phyloP scores from a whole-genome alignment of 92 coral and sea anemone genomes.

The Zoanthus solanderi region DNA sequence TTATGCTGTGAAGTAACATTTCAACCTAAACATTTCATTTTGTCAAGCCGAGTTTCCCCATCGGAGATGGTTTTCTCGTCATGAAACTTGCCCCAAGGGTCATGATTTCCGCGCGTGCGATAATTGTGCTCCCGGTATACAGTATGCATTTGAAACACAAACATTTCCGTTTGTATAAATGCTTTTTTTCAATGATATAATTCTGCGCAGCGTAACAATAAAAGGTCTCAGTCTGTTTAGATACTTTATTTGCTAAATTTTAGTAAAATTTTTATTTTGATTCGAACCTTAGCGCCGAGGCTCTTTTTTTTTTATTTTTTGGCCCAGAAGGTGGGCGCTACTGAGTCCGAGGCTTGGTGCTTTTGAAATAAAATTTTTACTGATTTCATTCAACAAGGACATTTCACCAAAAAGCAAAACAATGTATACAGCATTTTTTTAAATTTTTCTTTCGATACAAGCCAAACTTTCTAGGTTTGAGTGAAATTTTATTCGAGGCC shows the following conservation, averaged over 20 bases:
- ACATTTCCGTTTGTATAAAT: constrained; percentile 36
- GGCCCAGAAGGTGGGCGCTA: constrained; percentile 28
- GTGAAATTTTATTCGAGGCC: not conserved
- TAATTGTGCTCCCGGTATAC: constrained; percentile 31
- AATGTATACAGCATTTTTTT: constrained; percentile 17
- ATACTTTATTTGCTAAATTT: constrained; percentile 26
- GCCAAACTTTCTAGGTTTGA: constrained; percentile 10
- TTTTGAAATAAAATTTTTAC: constrained; percentile 27
- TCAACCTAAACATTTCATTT: constrained; percentile 24
- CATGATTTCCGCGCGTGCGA: constrained; percentile 29
- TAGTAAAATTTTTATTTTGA: constrained; percentile 19
- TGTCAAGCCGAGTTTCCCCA: constrained; percentile 38
- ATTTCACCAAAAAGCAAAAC: constrained; percentile 38
- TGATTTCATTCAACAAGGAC: constrained; percentile 39
- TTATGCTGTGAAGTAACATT: constrained; percentile 31
- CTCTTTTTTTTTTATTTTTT: constrained; percentile 33
- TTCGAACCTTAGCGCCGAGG: constrained; percentile 23
- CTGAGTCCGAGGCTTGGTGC: constrained; percentile 27
- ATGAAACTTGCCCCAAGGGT: constrained; percentile 34
- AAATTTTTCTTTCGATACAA: constrained; percentile 7
- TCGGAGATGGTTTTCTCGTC: constrained; percentile 42
- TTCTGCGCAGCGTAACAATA: constrained; percentile 28
- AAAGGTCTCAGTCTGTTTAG: constrained; percentile 28
- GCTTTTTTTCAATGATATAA: constrained; percentile 24
- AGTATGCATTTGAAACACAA: constrained; percentile 31